These are phyloP conservation scores for Aleiodes testaceus DNA, from an alignment of 2,888 invertebrate genomes.

Conservation along the genomic window DNA sequence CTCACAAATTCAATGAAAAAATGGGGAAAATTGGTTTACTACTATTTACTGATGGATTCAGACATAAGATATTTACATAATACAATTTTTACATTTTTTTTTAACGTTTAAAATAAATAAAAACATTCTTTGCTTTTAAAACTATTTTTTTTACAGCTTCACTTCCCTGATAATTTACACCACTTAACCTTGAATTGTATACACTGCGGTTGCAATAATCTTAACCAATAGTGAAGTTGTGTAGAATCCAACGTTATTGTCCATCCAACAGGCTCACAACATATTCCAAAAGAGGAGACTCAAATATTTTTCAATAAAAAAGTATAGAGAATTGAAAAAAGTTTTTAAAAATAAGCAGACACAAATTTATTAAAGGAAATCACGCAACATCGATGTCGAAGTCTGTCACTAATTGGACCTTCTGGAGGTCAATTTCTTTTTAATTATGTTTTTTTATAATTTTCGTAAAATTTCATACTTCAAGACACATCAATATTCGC, in stretches of 20 bases:
- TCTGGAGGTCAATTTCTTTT: constrained; percentile 64
- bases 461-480: neutral
- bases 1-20: neutral
- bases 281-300: neutral
- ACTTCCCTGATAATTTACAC: constrained; percentile 19
- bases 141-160: constrained; percentile 13
- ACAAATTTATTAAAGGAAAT: constrained; percentile 26
- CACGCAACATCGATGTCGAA: constrained; percentile 62
- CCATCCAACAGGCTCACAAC: constrained; percentile 8
- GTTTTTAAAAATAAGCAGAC: constrained; percentile 9
- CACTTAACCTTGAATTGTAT: constrained; percentile 28
- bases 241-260: constrained; percentile 21
- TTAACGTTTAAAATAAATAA: neutral
- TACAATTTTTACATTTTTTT: no score
- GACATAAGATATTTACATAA: neutral
- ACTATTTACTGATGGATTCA: neutral
- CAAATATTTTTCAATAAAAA: constrained; percentile 20
- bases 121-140: constrained; percentile 17
- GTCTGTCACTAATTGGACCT: constrained; percentile 64
- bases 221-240: constrained; percentile 20
- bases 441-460: constrained; percentile 37
- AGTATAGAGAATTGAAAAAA: constrained; percentile 26
- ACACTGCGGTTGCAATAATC: constrained; percentile 28
- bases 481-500: neutral
- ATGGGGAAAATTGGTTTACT: neutral